Conservation (phyloP, 2,113 vertebrate species). For the Engraulis encrasicolus region DNA sequence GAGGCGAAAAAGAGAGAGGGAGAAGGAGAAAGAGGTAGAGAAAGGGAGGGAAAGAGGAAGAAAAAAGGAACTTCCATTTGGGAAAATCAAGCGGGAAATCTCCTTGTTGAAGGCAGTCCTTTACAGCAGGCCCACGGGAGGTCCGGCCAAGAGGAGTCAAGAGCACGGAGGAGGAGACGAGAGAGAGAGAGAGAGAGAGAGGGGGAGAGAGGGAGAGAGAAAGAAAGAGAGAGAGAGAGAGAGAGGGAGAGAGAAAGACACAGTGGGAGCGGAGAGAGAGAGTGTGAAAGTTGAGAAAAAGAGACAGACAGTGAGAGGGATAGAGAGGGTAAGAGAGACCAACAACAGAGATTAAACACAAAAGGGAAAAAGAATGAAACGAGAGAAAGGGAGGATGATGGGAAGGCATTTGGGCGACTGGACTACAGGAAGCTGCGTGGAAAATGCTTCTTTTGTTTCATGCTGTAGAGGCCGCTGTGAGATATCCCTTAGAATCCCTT, state of each 20-base stretch:
- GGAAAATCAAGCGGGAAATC: slow-evolving; percentile 46
- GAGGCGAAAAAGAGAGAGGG: not conserved
- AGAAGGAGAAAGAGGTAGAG: not conserved
- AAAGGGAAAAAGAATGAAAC: too few relatives aligned
- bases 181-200: not conserved
- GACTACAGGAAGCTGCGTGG: not conserved
- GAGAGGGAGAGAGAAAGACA: not conserved
- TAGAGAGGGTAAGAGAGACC: not conserved
- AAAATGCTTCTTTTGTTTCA: not conserved
- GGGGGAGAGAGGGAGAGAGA: not conserved
- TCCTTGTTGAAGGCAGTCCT: slow-evolving; percentile 52
- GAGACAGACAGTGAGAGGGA: not conserved
- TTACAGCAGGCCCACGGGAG: slow-evolving; percentile 31
- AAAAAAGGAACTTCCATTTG: slow-evolving; percentile 26
- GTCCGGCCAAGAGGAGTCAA: slow-evolving; percentile 37
- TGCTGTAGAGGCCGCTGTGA: not conserved
- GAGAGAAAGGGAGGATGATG: not conserved
- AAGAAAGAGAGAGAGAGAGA: not conserved
- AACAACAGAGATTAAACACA: too few relatives aligned
- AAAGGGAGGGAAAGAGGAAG: not conserved
- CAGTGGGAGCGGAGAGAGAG: too few relatives aligned
- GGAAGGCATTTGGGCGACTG: not conserved
- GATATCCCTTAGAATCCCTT: not conserved
- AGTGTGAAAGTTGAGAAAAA: too few relatives aligned
- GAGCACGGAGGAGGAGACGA: not conserved